Base-by-base conservation (phyloP, 2,888 invertebrate species). In the Vesta saturnalis region DNA sequence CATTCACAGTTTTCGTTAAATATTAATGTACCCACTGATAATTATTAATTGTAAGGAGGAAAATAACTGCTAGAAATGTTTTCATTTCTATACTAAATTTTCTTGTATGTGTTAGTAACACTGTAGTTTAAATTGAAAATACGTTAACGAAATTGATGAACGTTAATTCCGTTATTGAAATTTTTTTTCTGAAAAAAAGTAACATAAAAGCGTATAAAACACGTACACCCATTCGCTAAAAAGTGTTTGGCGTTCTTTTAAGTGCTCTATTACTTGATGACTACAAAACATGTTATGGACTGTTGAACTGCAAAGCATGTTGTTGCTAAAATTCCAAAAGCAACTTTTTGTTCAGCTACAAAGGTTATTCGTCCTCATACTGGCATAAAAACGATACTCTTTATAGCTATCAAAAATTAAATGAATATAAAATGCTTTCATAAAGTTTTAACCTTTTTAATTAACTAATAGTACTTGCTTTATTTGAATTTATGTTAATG, bases 281-380 rank as follows among this genome's bases (percentile, higher is more conserved):
- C 39, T 39, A 39, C 39, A 39, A 39, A 39, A 39, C 39, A 39
- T 39, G 39, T 39, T 39, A 39, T 39, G 39, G 39, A 39, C 39
- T 39, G 39, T 39, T 39, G 39, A n/a, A 39, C 39, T 39, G 39
- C 8, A 39, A 39, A 39, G n/a, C 39, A 39, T 12, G 39, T 39
- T 39, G 12, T 23, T 39, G 8, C 12, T 39, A 39, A 39, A 39
- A 39, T 39, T 39, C 39, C 8, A 39, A 39, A 39, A 39, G 39
- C 8, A 39, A 39, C 39, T 39, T 39, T 39, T 39, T 39, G 39
- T 39, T 39, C 39, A 39, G 10, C 2, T 8, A 39, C 39, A 39
- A 39, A 39, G 39, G 12, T 39, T 39, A 10, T 39, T 39, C 39
- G 39, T 39, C 8, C 39, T n/a, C 39, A 39, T 39, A 39, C 39